These are phyloP conservation scores for Agrotis clavis DNA, from an alignment of 2,888 invertebrate genomes.

Conservation along the genomic window DNA sequence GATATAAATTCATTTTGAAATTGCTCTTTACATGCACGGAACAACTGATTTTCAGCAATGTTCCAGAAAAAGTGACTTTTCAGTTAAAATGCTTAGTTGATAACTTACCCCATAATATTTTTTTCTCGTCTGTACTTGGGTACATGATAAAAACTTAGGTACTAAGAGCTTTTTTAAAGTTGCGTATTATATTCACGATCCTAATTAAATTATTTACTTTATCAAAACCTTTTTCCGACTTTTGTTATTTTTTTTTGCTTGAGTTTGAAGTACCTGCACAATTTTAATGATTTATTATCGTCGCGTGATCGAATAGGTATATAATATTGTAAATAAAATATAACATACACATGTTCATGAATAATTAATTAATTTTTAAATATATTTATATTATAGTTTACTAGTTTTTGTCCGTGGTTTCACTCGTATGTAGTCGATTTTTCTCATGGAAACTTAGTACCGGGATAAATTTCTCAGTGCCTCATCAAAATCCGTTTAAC, in stretches of 20 bases:
- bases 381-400: too few relatives aligned
- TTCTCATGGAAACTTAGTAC: too few relatives aligned
- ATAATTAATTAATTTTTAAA: constrained; percentile 18
- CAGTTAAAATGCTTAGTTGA: too few relatives aligned
- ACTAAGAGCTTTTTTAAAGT: not conserved
- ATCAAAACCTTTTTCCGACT: not conserved
- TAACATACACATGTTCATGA: constrained; percentile 25
- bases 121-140: not conserved
- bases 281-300: not conserved
- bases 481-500: too few relatives aligned
- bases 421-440: too few relatives aligned
- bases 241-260: not conserved
- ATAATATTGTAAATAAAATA: constrained; percentile 9
- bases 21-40: too few relatives aligned
- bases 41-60: too few relatives aligned
- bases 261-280: not conserved
- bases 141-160: not conserved
- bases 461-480: too few relatives aligned
- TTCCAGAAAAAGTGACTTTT: too few relatives aligned
- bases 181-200: not conserved
- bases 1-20: too few relatives aligned
- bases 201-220: not conserved
- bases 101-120: too few relatives aligned
- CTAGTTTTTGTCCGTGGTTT: too few relatives aligned
- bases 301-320: not conserved